These are phyloP conservation scores for Phytoseiulus persimilis DNA, from an alignment of 2,888 invertebrate genomes.

Conservation along the genomic window DNA sequence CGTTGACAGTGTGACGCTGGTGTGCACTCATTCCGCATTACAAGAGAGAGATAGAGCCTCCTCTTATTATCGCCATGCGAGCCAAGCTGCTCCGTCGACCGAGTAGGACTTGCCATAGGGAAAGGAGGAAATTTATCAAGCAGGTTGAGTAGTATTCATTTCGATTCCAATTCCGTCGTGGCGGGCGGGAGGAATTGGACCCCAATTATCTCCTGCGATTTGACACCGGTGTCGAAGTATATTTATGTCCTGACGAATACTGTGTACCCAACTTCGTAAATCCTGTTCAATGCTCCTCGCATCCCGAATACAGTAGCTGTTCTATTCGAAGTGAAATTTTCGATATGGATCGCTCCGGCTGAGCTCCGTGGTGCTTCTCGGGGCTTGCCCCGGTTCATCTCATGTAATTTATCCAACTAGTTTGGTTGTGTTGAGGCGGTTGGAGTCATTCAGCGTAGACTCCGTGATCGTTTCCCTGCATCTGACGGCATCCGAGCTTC, in stretches of 20 bases:
- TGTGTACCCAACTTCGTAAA: neutral
- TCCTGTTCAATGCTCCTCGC: neutral
- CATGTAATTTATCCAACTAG: neutral
- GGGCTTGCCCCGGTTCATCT: neutral
- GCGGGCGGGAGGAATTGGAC: neutral
- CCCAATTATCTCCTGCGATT: neutral
- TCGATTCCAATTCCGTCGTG: too few relatives aligned
- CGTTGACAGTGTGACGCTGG: too few relatives aligned
- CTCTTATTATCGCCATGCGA: too few relatives aligned
- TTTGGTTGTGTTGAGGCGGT: neutral
- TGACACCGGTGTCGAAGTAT: neutral
- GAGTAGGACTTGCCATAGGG: too few relatives aligned
- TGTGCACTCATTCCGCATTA: too few relatives aligned
- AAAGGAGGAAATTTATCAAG: too few relatives aligned
- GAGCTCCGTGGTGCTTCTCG: neutral
- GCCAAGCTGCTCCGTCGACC: too few relatives aligned
- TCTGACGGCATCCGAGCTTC: neutral
- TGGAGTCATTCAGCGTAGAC: neutral
- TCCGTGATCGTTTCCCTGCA: neutral
- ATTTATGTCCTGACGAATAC: neutral
- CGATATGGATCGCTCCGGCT: neutral
- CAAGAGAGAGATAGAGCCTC: too few relatives aligned
- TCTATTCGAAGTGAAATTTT: neutral
- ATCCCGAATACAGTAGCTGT: neutral
- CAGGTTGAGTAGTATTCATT: too few relatives aligned